Conservation (phyloP, 1,140 invertebrate species). For the Tetragonula clypearis region DNA sequence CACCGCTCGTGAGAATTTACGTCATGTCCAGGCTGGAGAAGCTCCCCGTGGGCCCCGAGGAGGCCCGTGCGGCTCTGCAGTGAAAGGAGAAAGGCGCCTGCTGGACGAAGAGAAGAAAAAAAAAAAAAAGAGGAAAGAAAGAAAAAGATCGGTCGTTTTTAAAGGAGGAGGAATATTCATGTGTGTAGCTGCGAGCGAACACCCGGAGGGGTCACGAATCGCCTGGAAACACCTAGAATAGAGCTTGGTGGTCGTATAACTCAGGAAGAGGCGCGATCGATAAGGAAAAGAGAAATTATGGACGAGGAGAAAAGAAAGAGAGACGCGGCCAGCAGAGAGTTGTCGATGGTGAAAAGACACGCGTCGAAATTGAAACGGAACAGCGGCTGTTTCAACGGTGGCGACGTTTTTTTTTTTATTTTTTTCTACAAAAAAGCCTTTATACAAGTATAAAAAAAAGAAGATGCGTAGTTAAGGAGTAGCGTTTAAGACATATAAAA, state of each 20-base stretch:
- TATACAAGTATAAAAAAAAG: constrained; percentile 80
- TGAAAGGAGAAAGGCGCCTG: constrained; percentile 79
- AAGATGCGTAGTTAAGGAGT: constrained; percentile 76
- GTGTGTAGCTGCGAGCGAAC: not conserved
- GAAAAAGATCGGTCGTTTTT: constrained; percentile 43
- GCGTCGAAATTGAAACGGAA: constrained; percentile 11
- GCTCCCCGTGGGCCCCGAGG: constrained; percentile 33
- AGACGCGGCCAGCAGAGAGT: not conserved
- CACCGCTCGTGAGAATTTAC: constrained; percentile 63
- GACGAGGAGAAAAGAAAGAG: constrained; percentile 45
- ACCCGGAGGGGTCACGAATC: constrained; percentile 2
- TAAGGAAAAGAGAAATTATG: constrained; percentile 27
- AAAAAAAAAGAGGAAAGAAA: constrained; percentile 33
- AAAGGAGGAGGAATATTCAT: constrained; percentile 25
- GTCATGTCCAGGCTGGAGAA: constrained; percentile 68
- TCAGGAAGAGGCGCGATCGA: not conserved
- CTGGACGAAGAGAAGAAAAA: constrained; percentile 12
- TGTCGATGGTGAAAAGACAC: not conserved
- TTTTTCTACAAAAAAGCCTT: constrained; percentile 81
- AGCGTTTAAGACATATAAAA: constrained; percentile 72
- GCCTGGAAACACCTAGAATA: not conserved
- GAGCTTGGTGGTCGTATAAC: not conserved
- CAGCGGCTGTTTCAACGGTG: constrained; percentile 73
- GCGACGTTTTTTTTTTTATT: constrained; percentile 79
- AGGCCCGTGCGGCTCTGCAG: constrained; percentile 50